These are phyloP conservation scores for Aulostomus chinensis DNA, from an alignment of 2,797 vertebrate genomes.

Conservation along the genomic window DNA sequence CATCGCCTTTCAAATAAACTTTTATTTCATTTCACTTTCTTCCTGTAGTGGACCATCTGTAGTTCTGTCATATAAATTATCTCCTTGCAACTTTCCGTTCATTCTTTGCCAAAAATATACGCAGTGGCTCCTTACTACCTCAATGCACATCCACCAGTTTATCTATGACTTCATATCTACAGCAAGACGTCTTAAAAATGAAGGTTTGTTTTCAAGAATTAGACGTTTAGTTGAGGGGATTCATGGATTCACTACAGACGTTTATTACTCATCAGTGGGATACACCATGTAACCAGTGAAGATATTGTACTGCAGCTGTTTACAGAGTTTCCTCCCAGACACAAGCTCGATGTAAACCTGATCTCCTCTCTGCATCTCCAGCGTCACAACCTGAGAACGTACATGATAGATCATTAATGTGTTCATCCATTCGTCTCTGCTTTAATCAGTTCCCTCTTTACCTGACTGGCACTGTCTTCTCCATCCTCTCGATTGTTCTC, in stretches of 20 bases:
- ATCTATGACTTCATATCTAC: constrained; percentile 1
- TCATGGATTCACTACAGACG: background rate
- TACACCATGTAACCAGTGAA: constrained; percentile 79
- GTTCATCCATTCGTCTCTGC: background rate
- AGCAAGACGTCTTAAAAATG: background rate
- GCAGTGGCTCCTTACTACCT: too few relatives aligned
- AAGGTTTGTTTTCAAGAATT: too few relatives aligned
- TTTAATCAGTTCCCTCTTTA: background rate
- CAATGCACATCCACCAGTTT: too few relatives aligned
- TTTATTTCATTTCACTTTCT: constrained; percentile 23
- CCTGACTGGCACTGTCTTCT: constrained; percentile 75
- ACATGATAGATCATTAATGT: background rate
- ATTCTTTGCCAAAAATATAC: too few relatives aligned
- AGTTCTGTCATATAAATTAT: too few relatives aligned
- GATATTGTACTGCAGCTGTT: constrained; percentile 49
- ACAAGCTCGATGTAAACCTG: constrained; percentile 76
- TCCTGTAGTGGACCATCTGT: background rate
- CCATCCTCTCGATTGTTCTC: constrained; percentile 79
- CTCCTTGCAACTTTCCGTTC: too few relatives aligned
- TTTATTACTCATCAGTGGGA: constrained; percentile 29
- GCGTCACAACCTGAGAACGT: constrained; percentile 48
- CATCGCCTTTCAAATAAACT: constrained; percentile 6
- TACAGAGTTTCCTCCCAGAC: constrained; percentile 69
- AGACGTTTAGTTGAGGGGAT: background rate
- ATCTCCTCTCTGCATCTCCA: constrained; percentile 61